Evolutionary conservation across 2,113 vertebrate genomes (phyloP).

Genomic region (Girardinichthys multiradiatus): DNA sequence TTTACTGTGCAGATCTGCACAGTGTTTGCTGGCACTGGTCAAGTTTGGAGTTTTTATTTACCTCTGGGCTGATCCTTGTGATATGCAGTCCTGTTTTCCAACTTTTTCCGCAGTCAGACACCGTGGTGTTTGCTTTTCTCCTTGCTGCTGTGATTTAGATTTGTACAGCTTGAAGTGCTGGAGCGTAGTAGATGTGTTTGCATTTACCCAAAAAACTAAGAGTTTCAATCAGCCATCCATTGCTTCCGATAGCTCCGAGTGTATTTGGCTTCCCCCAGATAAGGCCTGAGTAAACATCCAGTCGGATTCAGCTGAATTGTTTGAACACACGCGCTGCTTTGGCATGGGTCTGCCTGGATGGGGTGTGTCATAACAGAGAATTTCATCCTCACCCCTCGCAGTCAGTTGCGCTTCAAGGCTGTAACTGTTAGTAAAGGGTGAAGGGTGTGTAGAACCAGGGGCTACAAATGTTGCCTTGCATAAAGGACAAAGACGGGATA

Average conservation of each 20-base stretch:
- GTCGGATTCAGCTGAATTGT: conserved; percentile 70
- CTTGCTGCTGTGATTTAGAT: conserved; percentile 55
- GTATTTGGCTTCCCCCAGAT: conserved; percentile 73
- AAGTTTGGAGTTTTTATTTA: conserved; percentile 37
- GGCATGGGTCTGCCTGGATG: conserved; percentile 64
- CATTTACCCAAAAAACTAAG: conserved; percentile 61
- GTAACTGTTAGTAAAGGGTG: conserved; percentile 63
- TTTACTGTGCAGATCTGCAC: conserved; percentile 58
- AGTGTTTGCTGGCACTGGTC: conserved; percentile 11
- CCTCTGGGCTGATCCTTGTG: conserved; percentile 29
- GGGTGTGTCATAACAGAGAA: conserved; percentile 58
- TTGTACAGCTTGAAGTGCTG: conserved; percentile 75
- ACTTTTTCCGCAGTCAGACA: conserved; percentile 58
- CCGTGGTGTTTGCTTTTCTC: conserved; percentile 52
- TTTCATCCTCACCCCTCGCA: conserved; percentile 31
- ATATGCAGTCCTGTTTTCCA: conserved; percentile 49
- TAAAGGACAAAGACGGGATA: conserved; percentile 66
- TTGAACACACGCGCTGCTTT: conserved; percentile 66
- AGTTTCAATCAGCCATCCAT: conserved; percentile 69
- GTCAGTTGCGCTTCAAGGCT: conserved; percentile 54
- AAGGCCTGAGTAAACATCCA: conserved; percentile 73
- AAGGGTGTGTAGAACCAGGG: conserved; percentile 65
- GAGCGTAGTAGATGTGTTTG: conserved; percentile 73
- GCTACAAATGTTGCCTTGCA: conserved; percentile 51
- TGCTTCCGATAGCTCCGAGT: conserved; percentile 70